Evolutionary conservation across 2,888 invertebrate genomes (phyloP).

Genomic region (Ennomos fuscantarius): DNA sequence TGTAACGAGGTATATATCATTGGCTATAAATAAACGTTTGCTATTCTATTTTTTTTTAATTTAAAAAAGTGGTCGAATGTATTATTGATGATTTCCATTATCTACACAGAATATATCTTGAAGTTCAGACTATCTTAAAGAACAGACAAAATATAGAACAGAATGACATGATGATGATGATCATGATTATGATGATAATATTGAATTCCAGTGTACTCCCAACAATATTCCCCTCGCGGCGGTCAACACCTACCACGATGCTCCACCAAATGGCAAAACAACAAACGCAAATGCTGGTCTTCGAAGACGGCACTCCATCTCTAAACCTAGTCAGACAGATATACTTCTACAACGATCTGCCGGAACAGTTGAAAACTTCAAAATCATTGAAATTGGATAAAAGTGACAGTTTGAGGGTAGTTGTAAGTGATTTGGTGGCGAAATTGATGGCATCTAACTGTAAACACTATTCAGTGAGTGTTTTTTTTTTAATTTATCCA

Average conservation of each 20-base stretch:
- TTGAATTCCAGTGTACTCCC: slow-evolving; percentile 63
- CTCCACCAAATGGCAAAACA: slow-evolving; percentile 59
- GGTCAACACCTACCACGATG: slow-evolving; percentile 58
- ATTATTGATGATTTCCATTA: too few relatives aligned
- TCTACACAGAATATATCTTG: too few relatives aligned
- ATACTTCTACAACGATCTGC: slow-evolving; percentile 73
- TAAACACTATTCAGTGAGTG: slow-evolving; percentile 88
- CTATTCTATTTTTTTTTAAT: too few relatives aligned
- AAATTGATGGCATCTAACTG: slow-evolving; percentile 86
- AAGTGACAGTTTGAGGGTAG: slow-evolving; percentile 10
- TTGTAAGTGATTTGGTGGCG: slow-evolving; percentile 62
- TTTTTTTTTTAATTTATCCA: background rate
- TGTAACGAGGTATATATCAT: too few relatives aligned
- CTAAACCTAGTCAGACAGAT: slow-evolving; percentile 65
- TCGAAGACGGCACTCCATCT: slow-evolving; percentile 53
- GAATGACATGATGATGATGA: too few relatives aligned
- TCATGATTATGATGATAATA: too few relatives aligned
- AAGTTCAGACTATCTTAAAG: too few relatives aligned
- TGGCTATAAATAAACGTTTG: too few relatives aligned
- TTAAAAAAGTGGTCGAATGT: too few relatives aligned
- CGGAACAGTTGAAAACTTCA: slow-evolving; percentile 56
- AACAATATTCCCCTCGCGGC: slow-evolving; percentile 57
- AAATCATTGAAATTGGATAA: slow-evolving; percentile 11
- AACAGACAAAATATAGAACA: too few relatives aligned
- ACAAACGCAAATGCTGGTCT: slow-evolving; percentile 57